phyloP scores from a whole-genome alignment of 2,888 invertebrate genomes.

The Sisyra nigra region DNA sequence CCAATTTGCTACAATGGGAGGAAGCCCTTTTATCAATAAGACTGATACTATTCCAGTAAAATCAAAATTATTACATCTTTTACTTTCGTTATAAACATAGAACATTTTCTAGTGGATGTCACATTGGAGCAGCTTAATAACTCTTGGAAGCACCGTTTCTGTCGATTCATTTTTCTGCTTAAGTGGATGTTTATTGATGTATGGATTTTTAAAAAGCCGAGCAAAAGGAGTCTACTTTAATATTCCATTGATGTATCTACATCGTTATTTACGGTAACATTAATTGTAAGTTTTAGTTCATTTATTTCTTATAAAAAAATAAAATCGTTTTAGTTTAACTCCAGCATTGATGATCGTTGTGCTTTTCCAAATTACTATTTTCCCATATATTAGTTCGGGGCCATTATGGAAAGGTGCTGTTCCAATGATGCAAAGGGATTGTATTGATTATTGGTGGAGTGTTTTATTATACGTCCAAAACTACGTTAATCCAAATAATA shows the following conservation, averaged over 20 bases:
- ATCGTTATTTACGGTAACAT: constrained; percentile 27
- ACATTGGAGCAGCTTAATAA: constrained; percentile 14
- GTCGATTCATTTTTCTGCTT: constrained; percentile 48
- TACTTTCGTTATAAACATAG: too few relatives aligned
- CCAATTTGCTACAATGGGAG: constrained; percentile 17
- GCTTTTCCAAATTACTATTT: constrained; percentile 26
- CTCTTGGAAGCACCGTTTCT: constrained; percentile 30
- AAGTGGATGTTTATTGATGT: constrained; percentile 39
- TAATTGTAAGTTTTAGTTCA: background rate
- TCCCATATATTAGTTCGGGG: constrained; percentile 31
- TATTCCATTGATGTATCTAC: constrained; percentile 23
- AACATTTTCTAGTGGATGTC: constrained; percentile 21
- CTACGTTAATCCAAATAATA: constrained; percentile 17
- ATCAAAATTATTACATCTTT: background rate
- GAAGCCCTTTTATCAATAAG: constrained; percentile 15
- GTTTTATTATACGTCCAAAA: constrained; percentile 27
- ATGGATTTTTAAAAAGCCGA: constrained; percentile 22
- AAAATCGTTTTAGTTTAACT: constrained; percentile 22
- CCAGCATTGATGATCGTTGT: constrained; percentile 28
- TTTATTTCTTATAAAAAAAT: background rate
- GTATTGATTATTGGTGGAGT: constrained; percentile 26
- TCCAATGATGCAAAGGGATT: constrained; percentile 13
- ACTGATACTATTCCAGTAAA: constrained; percentile 4
- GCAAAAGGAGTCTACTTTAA: constrained; percentile 20
- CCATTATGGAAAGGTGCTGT: constrained; percentile 27